A percentile compares a stretch with the other conserved stretches of the same genome.
Conservation (phyloP, 2,113 vertebrate species). For the Antechinus flavipes region DNA sequence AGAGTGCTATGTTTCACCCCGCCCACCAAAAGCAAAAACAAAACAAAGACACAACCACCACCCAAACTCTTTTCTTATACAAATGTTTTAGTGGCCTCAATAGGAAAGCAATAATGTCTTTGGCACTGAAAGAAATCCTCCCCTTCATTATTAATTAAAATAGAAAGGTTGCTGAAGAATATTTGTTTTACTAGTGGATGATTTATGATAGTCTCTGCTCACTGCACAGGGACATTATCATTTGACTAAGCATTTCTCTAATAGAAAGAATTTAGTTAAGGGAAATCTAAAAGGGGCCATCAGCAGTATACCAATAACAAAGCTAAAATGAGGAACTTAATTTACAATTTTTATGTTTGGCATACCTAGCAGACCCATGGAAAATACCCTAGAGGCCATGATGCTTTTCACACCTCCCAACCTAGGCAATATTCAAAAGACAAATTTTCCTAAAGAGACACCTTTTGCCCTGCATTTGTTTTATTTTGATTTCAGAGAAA, state of each 20-base stretch:
- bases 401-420: constrained; percentile 32
- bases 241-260: constrained; percentile 64
- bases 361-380: constrained; percentile 21
- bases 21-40: too few relatives aligned
- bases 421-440: background rate
- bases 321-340: constrained; percentile 63
- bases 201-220: constrained; percentile 71
- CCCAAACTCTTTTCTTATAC: background rate
- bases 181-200: constrained; percentile 69
- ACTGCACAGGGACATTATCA: constrained; percentile 59
- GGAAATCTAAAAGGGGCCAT: constrained; percentile 54
- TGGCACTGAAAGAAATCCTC: constrained; percentile 39
- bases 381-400: constrained; percentile 33
- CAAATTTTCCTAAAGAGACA: background rate
- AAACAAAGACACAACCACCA: too few relatives aligned
- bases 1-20: constrained; percentile 24
- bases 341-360: constrained; percentile 57
- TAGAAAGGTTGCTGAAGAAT: constrained; percentile 67
- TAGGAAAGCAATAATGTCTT: constrained; percentile 5
- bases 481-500: background rate
- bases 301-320: constrained; percentile 53
- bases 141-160: constrained; percentile 73
- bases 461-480: background rate
- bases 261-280: constrained; percentile 61
- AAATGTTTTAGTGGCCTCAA: background rate